phyloP scores from a whole-genome alignment of 2,797 vertebrate species.

The Echeneis naucrates region DNA sequence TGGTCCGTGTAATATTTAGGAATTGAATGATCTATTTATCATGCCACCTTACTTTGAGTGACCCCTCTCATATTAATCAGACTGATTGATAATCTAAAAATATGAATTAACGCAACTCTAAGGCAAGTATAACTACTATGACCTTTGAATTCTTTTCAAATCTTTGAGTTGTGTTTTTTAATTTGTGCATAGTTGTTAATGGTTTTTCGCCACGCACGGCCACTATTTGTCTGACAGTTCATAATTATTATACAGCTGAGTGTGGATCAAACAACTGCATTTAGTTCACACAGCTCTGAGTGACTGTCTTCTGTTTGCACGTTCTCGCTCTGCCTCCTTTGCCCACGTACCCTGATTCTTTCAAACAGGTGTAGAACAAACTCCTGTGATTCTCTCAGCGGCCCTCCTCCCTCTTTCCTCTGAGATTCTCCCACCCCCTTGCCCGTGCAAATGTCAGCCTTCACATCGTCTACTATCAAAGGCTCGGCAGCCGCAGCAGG shows the following conservation, averaged over 20 bases:
- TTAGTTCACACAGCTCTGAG: constrained; percentile 2
- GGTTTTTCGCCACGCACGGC: too few relatives aligned
- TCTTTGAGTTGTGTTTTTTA: too few relatives aligned
- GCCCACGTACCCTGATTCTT: constrained; percentile 10
- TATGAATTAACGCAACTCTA: too few relatives aligned
- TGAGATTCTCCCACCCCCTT: constrained; percentile 6
- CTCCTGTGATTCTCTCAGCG: constrained; percentile 34
- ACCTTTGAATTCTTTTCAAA: too few relatives aligned
- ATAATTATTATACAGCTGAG: too few relatives aligned
- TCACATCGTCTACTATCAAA: constrained; percentile 72
- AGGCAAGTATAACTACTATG: too few relatives aligned
- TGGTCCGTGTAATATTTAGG: too few relatives aligned
- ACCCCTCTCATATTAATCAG: too few relatives aligned
- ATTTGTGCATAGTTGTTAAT: too few relatives aligned
- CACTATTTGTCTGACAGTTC: background rate
- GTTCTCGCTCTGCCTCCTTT: constrained; percentile 2
- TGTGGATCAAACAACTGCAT: background rate
- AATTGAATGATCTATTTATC: too few relatives aligned
- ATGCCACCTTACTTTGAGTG: too few relatives aligned
- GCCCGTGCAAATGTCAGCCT: constrained; percentile 70
- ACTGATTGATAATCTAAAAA: background rate
- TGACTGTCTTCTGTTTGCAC: background rate
- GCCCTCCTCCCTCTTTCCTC: constrained; percentile 14
- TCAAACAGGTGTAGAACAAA: constrained; percentile 64
- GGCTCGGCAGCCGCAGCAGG: constrained; percentile 54